Conservation (phyloP, 2,888 invertebrate species). For the Stenoptilia bipunctidactyla region DNA sequence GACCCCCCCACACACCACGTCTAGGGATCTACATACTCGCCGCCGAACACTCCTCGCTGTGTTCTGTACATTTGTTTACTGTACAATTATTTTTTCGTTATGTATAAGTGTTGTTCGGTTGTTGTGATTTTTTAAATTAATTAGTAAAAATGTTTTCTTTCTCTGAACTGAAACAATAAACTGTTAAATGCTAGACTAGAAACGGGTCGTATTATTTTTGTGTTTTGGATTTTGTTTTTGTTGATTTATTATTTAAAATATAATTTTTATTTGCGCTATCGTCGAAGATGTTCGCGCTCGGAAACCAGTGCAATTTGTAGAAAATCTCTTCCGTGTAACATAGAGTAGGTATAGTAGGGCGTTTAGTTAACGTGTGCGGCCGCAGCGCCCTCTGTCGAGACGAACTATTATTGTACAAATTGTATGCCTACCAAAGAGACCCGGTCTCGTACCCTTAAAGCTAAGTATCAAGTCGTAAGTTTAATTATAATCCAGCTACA, state of each 20-base stretch:
- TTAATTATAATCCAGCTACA: conserved; percentile 50
- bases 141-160: conserved; percentile 48
- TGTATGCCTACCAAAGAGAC: conserved; percentile 73
- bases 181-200: conserved; percentile 65
- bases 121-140: conserved; percentile 66
- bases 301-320: conserved; percentile 71
- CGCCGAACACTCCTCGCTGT: conserved; percentile 61
- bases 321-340: conserved; percentile 67
- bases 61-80: conserved; percentile 62
- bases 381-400: conserved; percentile 42
- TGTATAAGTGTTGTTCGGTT: conserved; percentile 69
- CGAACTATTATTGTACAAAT: conserved; percentile 70
- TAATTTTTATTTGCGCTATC: conserved; percentile 61
- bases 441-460: conserved; percentile 71
- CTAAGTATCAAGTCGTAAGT: conserved; percentile 66
- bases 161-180: conserved; percentile 52
- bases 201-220: conserved; percentile 71
- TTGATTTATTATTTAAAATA: conserved; percentile 56
- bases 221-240: conserved; percentile 64
- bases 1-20: conserved; percentile 15
- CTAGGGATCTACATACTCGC: conserved; percentile 47
- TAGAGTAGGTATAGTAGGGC: conserved; percentile 66
- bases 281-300: conserved; percentile 64
- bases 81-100: conserved; percentile 65
- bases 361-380: conserved; percentile 40